Base-by-base conservation (phyloP, 2,113 vertebrate species). In the Aviceda subcristata region DNA sequence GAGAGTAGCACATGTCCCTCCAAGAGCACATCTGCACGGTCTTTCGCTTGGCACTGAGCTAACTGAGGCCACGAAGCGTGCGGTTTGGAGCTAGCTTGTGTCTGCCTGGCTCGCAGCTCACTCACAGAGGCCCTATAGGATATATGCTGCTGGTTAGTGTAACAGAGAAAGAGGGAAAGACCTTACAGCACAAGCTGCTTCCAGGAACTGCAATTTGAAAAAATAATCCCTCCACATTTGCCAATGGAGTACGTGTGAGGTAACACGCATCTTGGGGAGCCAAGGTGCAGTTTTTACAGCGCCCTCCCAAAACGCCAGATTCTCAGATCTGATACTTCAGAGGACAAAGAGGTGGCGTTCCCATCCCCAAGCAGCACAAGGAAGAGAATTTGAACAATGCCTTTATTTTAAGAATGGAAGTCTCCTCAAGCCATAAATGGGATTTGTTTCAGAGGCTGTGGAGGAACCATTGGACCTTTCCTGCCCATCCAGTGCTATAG, bases 161-260 rank as follows among this genome's bases (percentile, higher is more conserved):
- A 27, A 5, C 5, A 30, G 50, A 29, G 72, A 41, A n/a, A 10
- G 15, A 63, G 67, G 71, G 67, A 10, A 90, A 59, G 57, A 66
- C 7, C 86, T 21, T 48, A 1, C 12, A 19, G 84, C 23, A 0
- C n/a, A n/a, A 64, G 50, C 4, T 29, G 36, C 45, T 38, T 80
- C 85, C 90, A 75, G 68, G 48, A 89, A 39, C 30, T 7, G 0
- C 1, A 0, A 24, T 8, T 50, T 26, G 26, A 3, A 1, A 82
- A 17, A 74, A 23, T 10, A 9, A 10, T 1, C 15, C 41, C 55
- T 72, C 20, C 3, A 0, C 1, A 0, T 2, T 34, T 67, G 64
- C 82, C 82, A 4, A 16, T 36, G 67, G 29, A 45, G 15, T 1
- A 5, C 2, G 1, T 1, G 34, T 23, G 86, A 12, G 30, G 69